Base-by-base conservation (phyloP, 2,113 vertebrate genomes). In the Butastur rufipennis region DNA sequence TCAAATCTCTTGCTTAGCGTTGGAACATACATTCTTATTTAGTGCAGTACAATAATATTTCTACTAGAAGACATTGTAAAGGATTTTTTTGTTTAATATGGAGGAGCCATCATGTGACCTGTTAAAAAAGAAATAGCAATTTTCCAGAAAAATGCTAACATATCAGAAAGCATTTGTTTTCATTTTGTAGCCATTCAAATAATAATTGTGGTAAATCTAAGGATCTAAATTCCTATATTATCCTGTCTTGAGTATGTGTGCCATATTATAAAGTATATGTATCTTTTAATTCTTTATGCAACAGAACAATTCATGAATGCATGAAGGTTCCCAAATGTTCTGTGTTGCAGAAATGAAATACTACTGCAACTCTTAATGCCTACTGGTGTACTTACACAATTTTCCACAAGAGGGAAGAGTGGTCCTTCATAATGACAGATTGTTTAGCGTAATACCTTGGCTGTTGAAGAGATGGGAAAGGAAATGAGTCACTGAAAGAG, bases 371-470 rank as follows among this genome's bases (percentile, higher is more conserved):
- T 55, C 55, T 20, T 13, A 9, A 0, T 9, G 38, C 50, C 26
- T 58, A 3, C 40, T 50, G 2, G 3, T 98, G 96, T 70, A 75
- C 79, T 97, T 97, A 65, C 22, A 45, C 7, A 11, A 8, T 78
- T 88, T 80, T 94, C 98, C 98, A 98, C 94, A 92, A 98, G 98
- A 98, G 98, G 98, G 98, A 97, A 96, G 93, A 86, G 94, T 95
- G 68, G 74, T 56, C 91, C 96, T 97, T 96, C 27, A 7, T 61
- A 92, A 92, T 2, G 43, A 56, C 65, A 61, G 52, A 13, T 16
- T n/a, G 16, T n/a, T 81, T 2, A 34, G 58, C 1, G 2, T 23
- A 45, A 10, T 2, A 18, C 32, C 48, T 52, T 61, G 26, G 26
- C 17, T 38, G 0, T 9, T 23, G 21, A 34, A 38, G 45, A 62